A percentile compares a stretch with the other conserved stretches of the same genome.
These are phyloP conservation scores for Acyrthosiphon pisum DNA, from an alignment of 1,140 invertebrate genomes.

Conservation along the genomic window DNA sequence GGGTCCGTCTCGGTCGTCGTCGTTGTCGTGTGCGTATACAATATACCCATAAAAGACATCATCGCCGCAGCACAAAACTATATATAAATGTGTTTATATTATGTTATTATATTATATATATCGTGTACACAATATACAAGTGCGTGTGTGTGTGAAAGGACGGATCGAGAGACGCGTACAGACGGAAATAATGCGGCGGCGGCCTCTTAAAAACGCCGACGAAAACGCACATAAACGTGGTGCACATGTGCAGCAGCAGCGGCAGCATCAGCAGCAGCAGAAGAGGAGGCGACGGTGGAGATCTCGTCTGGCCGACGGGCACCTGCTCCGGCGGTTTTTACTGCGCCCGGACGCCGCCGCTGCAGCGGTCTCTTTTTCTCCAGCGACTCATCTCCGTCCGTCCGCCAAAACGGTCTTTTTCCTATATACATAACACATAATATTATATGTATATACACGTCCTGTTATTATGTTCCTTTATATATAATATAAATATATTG, in stretches of 20 bases:
- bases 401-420: neutral
- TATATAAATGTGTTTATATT: neutral
- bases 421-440: neutral
- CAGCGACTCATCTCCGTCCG: neutral
- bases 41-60: neutral
- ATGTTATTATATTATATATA: constrained; percentile 26
- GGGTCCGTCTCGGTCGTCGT: constrained; percentile 18
- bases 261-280: neutral
- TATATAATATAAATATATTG: neutral
- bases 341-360: neutral
- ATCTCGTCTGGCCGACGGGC: neutral
- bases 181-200: constrained; percentile 30
- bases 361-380: neutral
- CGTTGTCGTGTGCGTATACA: neutral
- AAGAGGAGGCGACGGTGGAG: neutral
- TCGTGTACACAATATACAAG: neutral
- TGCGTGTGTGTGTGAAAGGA: neutral
- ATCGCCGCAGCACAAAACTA: neutral
- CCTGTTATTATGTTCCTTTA: constrained; percentile 11
- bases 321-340: constrained; percentile 31
- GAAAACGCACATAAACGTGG: neutral
- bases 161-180: neutral
- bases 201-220: constrained; percentile 23
- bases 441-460: neutral
- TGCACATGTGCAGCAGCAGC: neutral